Percentiles rank a stretch among this genome's conserved stretches.
Evolutionary conservation across 2,888 invertebrate genomes (phyloP).

Genomic region (Stratiomys singularior): DNA sequence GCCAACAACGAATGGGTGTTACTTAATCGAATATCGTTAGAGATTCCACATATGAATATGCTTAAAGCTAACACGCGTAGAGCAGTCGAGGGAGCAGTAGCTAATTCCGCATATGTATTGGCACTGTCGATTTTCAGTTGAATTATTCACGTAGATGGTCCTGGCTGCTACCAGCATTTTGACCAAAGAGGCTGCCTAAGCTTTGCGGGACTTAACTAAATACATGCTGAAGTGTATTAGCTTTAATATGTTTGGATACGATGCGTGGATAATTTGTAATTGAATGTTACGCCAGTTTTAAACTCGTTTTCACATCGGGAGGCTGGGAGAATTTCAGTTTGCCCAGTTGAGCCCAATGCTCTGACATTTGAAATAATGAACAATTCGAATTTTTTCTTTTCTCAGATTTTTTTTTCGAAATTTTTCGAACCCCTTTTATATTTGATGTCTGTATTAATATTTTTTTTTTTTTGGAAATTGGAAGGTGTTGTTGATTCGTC

Average conservation of each 20-base stretch:
- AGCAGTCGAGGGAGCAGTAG: neutral
- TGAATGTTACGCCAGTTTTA: constrained; percentile 51
- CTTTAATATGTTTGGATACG: constrained; percentile 43
- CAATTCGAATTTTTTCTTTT: too few species aligned
- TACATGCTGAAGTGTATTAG: constrained; percentile 39
- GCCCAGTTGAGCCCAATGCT: neutral
- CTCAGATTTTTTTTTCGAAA: too few species aligned
- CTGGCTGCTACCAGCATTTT: neutral
- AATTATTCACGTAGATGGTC: neutral
- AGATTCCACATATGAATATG: constrained; percentile 27
- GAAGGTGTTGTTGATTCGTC: constrained; percentile 6
- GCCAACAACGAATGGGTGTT: constrained; percentile 29
- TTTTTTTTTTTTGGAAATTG: constrained; percentile 22
- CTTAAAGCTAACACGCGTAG: neutral
- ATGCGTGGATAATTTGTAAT: constrained; percentile 49
- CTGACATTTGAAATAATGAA: constrained; percentile 32
- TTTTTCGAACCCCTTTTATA: too few species aligned
- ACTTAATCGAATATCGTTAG: constrained; percentile 41
- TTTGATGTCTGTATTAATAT: constrained; percentile 13
- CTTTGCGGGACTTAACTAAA: constrained; percentile 40
- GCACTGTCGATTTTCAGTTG: neutral
- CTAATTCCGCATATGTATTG: neutral
- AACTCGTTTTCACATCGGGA: constrained; percentile 43
- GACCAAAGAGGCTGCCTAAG: constrained; percentile 1
- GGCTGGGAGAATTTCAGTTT: constrained; percentile 37